Conservation (phyloP, 2,113 vertebrate species). For the Psilopsiagon aurifrons region DNA sequence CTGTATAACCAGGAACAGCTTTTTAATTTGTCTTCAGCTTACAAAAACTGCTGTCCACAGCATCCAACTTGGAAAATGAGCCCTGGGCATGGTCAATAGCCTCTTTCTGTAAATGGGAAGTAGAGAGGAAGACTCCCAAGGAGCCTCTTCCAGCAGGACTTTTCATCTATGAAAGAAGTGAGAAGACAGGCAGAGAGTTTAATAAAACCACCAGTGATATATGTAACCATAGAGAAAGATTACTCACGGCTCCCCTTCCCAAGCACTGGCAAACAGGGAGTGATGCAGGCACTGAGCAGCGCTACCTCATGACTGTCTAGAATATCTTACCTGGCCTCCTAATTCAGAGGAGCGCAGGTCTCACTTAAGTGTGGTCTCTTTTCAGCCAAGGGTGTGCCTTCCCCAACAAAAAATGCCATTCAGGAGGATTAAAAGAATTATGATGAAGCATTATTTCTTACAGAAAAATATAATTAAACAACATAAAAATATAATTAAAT, state of each 20-base stretch:
- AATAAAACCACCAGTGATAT: background rate
- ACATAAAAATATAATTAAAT: background rate
- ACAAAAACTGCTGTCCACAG: background rate
- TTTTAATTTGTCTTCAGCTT: background rate
- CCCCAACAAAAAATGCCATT: background rate
- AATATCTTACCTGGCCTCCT: background rate
- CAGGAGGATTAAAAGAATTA: background rate
- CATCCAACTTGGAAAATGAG: background rate
- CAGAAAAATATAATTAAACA: background rate
- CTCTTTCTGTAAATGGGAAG: background rate
- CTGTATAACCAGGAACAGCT: background rate
- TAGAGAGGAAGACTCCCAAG: background rate
- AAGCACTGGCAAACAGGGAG: background rate
- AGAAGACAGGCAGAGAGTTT: background rate
- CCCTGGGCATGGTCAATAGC: background rate
- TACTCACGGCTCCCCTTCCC: background rate
- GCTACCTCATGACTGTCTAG: background rate
- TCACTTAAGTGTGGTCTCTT: rapidly evolving
- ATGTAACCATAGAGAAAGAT: rapidly evolving
- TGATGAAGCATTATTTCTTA: background rate
- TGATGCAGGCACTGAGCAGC: background rate
- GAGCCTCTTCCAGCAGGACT: background rate
- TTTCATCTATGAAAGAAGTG: background rate
- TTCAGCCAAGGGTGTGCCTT: background rate
- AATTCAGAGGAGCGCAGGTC: background rate